Percentiles rank a stretch among this genome's conserved stretches.
These are phyloP conservation scores for Dorcus hopei DNA, from an alignment of 2,888 invertebrate genomes.

Conservation along the genomic window DNA sequence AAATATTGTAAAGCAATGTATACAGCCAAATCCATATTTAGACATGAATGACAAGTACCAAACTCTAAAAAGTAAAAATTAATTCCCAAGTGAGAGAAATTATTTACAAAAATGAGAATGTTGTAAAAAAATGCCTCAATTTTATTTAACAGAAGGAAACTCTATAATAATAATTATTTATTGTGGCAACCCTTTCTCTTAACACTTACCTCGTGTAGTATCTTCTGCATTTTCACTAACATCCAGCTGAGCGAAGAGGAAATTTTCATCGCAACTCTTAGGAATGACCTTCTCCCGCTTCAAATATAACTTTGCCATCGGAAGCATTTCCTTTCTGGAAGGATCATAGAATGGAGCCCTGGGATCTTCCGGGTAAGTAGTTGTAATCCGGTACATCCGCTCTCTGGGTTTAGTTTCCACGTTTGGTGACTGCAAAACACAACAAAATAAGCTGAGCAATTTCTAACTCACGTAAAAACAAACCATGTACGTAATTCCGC, in stretches of 20 bases:
- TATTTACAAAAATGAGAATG: too few relatives aligned
- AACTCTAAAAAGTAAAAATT: too few relatives aligned
- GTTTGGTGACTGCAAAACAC: conserved; percentile 66
- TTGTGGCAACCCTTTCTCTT: too few relatives aligned
- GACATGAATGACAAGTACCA: too few relatives aligned
- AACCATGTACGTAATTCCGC: conserved; percentile 88
- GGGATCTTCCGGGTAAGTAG: conserved; percentile 86
- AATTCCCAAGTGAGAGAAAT: too few relatives aligned
- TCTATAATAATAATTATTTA: too few relatives aligned
- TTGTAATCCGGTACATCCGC: conserved; percentile 84
- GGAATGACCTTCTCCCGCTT: conserved; percentile 71
- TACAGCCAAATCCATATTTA: too few relatives aligned
- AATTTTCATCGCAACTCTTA: conserved; percentile 68
- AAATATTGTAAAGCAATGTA: too few relatives aligned
- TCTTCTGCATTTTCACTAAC: conserved; percentile 68
- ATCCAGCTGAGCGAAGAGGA: conserved; percentile 59
- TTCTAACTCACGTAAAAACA: conserved; percentile 24
- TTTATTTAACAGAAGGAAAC: too few relatives aligned
- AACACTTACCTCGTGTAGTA: conserved; percentile 60
- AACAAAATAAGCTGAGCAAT: neutral
- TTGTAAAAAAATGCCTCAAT: too few relatives aligned
- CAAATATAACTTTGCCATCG: conserved; percentile 81
- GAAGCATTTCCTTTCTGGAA: conserved; percentile 61
- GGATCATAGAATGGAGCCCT: conserved; percentile 90
- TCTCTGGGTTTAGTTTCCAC: conserved; percentile 74